Conservation (phyloP, 2,888 invertebrate species). For the Coleophora deauratella region DNA sequence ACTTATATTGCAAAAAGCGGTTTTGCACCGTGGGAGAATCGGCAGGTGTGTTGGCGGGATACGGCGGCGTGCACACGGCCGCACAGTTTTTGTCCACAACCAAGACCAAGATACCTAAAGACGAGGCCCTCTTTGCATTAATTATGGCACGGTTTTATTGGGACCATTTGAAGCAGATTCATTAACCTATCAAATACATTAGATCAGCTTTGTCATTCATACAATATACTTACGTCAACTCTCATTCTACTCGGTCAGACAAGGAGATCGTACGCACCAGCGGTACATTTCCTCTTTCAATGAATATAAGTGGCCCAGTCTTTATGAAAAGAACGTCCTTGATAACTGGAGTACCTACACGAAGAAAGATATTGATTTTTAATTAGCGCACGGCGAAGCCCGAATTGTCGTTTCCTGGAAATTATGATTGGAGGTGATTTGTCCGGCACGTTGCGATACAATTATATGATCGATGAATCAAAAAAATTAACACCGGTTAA, state of each 20-base stretch:
- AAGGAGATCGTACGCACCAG: too few relatives aligned
- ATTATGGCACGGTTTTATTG: too few relatives aligned
- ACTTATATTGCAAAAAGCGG: slow-evolving; percentile 29
- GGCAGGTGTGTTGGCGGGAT: slow-evolving; percentile 49
- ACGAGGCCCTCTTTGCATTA: too few relatives aligned
- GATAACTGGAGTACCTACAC: slow-evolving; percentile 9
- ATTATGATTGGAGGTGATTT: neutral
- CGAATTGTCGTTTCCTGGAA: neutral
- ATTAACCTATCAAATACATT: too few relatives aligned
- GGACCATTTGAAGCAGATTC: slow-evolving; percentile 1
- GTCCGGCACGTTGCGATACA: neutral
- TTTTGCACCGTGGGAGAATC: slow-evolving; percentile 61
- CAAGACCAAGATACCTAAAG: neutral
- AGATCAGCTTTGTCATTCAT: too few relatives aligned
- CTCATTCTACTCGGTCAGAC: too few relatives aligned
- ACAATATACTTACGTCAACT: too few relatives aligned
- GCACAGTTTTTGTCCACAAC: slow-evolving; percentile 26
- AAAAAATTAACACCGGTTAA: too few relatives aligned
- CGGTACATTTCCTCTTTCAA: too few relatives aligned
- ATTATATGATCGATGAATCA: too few relatives aligned
- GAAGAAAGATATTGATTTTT: slow-evolving; percentile 46
- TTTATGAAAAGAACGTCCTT: slow-evolving; percentile 13
- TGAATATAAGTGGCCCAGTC: slow-evolving; percentile 10
- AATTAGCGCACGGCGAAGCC: slow-evolving; percentile 40
- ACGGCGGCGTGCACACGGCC: slow-evolving; percentile 27